Percentiles rank a stretch among this genome's conserved stretches.
Conservation (phyloP, 2,888 invertebrate species). For the Allygus modestus region DNA sequence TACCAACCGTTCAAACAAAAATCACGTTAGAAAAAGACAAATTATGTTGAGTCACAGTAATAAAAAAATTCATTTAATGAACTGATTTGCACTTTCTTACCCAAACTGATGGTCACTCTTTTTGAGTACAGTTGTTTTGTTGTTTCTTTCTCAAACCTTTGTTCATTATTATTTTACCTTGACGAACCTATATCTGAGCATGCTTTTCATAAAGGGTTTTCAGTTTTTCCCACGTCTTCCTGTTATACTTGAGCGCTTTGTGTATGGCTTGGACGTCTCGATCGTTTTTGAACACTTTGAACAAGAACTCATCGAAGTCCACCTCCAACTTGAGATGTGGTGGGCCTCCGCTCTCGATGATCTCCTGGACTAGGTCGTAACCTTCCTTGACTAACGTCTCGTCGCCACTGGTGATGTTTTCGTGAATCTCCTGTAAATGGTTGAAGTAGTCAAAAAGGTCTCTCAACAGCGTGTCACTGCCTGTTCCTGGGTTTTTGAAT, state of each 20-base stretch:
- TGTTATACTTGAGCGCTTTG: constrained; percentile 28
- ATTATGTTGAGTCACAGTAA: too few relatives aligned
- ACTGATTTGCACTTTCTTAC: too few relatives aligned
- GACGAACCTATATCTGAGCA: constrained; percentile 22
- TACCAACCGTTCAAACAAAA: too few relatives aligned
- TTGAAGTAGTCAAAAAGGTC: constrained; percentile 51
- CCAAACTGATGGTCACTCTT: too few relatives aligned
- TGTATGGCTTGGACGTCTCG: constrained; percentile 35
- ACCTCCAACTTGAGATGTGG: constrained; percentile 40
- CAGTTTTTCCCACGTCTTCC: constrained; percentile 36
- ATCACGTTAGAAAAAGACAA: too few relatives aligned
- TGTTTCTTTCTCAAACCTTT: too few relatives aligned
- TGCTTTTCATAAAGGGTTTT: constrained; percentile 29
- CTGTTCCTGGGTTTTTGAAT: constrained; percentile 5
- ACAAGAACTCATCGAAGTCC: constrained; percentile 46
- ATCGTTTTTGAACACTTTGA: constrained; percentile 51
- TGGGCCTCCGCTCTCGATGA: constrained; percentile 43
- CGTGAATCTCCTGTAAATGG: constrained; percentile 53
- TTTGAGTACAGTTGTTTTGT: too few relatives aligned
- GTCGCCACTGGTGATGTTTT: constrained; percentile 33
- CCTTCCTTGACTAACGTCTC: constrained; percentile 3
- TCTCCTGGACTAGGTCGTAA: constrained; percentile 26
- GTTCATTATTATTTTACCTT: too few relatives aligned
- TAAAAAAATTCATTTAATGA: too few relatives aligned
- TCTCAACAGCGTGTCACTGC: constrained; percentile 18